These are phyloP conservation scores for Chaetoderma sp. DNA, from an alignment of 2,888 invertebrate species.

Conservation along the genomic window DNA sequence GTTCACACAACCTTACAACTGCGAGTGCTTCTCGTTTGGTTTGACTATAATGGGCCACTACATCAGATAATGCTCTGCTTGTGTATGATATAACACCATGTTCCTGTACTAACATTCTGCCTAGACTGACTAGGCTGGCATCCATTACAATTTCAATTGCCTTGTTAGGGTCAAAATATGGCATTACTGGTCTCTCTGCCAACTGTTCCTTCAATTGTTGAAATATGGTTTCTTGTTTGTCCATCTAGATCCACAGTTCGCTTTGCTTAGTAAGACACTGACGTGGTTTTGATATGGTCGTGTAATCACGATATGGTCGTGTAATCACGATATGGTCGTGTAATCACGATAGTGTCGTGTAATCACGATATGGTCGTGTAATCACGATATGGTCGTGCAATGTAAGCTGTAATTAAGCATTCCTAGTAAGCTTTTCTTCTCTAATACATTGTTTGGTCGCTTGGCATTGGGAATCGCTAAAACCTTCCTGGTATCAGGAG, in stretches of 20 bases:
- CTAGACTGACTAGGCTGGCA: constrained; percentile 42
- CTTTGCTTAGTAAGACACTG: constrained; percentile 37
- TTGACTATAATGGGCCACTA: constrained; percentile 39
- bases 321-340: too few species aligned
- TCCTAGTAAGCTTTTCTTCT: constrained; percentile 40
- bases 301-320: too few species aligned
- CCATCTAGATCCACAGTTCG: constrained; percentile 34
- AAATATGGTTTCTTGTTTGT: constrained; percentile 33
- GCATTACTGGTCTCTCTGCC: constrained; percentile 33
- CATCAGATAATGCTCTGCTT: constrained; percentile 30
- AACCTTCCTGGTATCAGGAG: constrained; percentile 37
- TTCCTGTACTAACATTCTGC: constrained; percentile 34
- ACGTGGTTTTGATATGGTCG: constrained; percentile 39
- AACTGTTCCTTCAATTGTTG: constrained; percentile 27
- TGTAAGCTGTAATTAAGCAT: constrained; percentile 43
- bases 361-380: too few species aligned
- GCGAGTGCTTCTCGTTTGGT: constrained; percentile 41
- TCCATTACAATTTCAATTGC: constrained; percentile 35
- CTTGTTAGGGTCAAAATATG: constrained; percentile 34
- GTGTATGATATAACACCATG: constrained; percentile 29
- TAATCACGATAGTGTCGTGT: too few species aligned
- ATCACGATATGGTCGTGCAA: too few species aligned
- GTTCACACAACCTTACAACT: constrained; percentile 43
- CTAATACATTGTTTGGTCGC: constrained; percentile 36
- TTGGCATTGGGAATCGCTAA: constrained; percentile 33